Evolutionary conservation across 1,140 invertebrate genomes (phyloP).

Genomic region (Odontomachus brunneus): DNA sequence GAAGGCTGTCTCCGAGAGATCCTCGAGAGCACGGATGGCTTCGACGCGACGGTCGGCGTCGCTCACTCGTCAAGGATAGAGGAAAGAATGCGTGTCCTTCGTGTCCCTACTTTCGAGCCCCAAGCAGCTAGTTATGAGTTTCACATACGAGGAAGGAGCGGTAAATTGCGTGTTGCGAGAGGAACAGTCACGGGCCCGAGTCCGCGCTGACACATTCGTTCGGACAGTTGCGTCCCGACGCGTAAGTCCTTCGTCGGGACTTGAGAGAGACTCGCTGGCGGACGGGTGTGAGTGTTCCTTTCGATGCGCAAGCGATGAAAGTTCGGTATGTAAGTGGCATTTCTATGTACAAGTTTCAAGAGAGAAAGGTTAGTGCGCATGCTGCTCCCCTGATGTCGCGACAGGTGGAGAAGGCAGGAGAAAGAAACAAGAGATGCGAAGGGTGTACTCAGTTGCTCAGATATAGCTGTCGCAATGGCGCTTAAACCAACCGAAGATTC

Average conservation of each 20-base stretch:
- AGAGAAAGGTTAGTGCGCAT: constrained; percentile 84
- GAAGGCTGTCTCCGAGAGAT: constrained; percentile 26
- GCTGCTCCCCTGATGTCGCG: constrained; percentile 80
- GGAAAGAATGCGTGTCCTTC: constrained; percentile 69
- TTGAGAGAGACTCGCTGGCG: neutral
- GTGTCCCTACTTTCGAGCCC: constrained; percentile 82
- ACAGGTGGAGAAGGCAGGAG: constrained; percentile 60
- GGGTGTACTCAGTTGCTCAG: constrained; percentile 23
- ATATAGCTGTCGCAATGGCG: constrained; percentile 47
- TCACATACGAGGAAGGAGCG: constrained; percentile 78
- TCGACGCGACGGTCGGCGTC: constrained; percentile 25
- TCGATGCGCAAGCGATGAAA: constrained; percentile 82
- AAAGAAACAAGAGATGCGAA: constrained; percentile 63
- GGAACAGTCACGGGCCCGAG: constrained; percentile 70
- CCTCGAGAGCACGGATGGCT: constrained; percentile 50
- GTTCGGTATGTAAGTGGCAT: constrained; percentile 68
- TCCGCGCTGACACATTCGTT: neutral
- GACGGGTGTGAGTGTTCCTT: constrained; percentile 73
- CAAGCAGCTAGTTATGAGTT: constrained; percentile 84
- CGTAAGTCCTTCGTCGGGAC: neutral
- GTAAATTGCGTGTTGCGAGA: constrained; percentile 77
- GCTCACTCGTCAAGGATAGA: constrained; percentile 53
- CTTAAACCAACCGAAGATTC: constrained; percentile 30
- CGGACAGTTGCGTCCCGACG: neutral
- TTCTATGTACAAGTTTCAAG: constrained; percentile 82